These are phyloP conservation scores for Aphaenogaster rudis DNA, from an alignment of 1,140 invertebrate genomes.

Conservation along the genomic window DNA sequence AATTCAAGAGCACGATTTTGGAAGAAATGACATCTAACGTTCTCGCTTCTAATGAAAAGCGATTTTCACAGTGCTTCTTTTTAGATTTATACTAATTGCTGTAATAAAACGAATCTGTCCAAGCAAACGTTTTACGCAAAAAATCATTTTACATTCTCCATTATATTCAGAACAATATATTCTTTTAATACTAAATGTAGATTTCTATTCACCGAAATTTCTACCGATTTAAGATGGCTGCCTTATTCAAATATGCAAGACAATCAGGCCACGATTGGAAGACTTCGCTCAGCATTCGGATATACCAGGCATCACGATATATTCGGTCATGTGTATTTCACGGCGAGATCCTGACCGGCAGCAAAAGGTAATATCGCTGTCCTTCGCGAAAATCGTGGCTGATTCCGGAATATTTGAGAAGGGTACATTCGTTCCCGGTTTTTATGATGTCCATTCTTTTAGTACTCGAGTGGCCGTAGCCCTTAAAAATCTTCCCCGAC, in stretches of 20 bases:
- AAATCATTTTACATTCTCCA: not conserved
- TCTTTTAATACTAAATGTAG: not conserved
- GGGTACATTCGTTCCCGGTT: conserved; percentile 28
- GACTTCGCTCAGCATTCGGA: not conserved
- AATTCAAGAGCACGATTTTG: not conserved
- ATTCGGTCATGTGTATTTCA: not conserved
- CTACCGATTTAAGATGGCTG: not conserved
- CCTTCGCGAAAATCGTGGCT: conserved; percentile 31
- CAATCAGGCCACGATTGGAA: not conserved
- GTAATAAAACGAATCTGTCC: not conserved
- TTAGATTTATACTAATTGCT: not conserved
- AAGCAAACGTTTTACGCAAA: not conserved
- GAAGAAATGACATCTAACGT: not conserved
- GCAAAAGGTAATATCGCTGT: conserved; percentile 26
- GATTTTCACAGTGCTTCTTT: not conserved
- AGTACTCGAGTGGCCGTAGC: conserved; percentile 24
- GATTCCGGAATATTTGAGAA: conserved; percentile 43
- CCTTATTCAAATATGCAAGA: not conserved
- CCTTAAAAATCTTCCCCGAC: conserved; percentile 56
- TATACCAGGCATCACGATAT: not conserved
- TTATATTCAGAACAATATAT: not conserved
- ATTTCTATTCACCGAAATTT: not conserved
- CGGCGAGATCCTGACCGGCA: not conserved
- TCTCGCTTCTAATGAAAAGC: not conserved
- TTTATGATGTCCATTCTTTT: conserved; percentile 66